phyloP scores from a whole-genome alignment of 2,888 invertebrate species.

The Chloroclystis v-ata region DNA sequence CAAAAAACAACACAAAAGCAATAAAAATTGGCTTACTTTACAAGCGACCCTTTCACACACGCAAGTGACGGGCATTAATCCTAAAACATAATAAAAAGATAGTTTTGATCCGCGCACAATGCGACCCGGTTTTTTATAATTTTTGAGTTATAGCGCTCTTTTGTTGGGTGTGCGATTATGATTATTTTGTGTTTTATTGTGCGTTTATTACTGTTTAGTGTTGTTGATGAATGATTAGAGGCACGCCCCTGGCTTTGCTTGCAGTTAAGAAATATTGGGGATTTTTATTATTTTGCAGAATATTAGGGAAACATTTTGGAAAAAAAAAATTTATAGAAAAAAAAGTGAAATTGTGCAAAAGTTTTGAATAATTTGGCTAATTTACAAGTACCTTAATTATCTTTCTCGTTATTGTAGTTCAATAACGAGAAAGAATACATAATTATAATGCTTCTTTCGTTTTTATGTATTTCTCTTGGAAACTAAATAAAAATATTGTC shows the following conservation, averaged over 20 bases:
- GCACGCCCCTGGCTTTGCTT: conserved; percentile 13
- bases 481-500: too few relatives aligned
- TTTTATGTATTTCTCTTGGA: too few relatives aligned
- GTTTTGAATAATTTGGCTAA: too few relatives aligned
- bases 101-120: conserved; percentile 39
- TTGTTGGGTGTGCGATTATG: conserved; percentile 16
- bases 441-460: too few relatives aligned
- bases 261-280: too few relatives aligned
- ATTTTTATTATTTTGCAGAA: too few relatives aligned
- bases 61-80: conserved; percentile 33
- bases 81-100: conserved; percentile 38
- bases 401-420: too few relatives aligned
- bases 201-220: conserved; percentile 14
- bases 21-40: conserved; percentile 27
- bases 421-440: too few relatives aligned
- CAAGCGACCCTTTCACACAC: conserved; percentile 23
- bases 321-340: too few relatives aligned
- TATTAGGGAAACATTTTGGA: too few relatives aligned
- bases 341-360: too few relatives aligned
- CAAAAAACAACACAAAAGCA: conserved; percentile 34
- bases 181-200: conserved; percentile 11
- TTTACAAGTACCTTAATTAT: too few relatives aligned
- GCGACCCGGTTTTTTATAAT: conserved; percentile 24
- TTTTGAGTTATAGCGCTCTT: conserved; percentile 18
- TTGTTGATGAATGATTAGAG: conserved; percentile 2